Evolutionary conservation across 2,113 vertebrate genomes (phyloP).

Genomic region (Argyrosomus japonicus): DNA sequence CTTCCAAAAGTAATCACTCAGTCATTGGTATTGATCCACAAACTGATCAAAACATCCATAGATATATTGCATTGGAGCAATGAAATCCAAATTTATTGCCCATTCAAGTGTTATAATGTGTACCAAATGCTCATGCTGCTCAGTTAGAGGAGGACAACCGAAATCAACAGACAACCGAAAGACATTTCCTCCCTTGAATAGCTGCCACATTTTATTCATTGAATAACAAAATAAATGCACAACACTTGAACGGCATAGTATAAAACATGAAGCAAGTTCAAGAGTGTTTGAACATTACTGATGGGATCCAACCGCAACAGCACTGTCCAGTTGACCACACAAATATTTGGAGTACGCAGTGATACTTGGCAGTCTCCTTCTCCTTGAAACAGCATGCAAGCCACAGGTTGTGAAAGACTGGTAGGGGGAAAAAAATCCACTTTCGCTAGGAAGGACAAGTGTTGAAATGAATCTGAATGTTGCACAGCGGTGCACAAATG

Average conservation of each 20-base stretch:
- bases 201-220: slow-evolving; percentile 11
- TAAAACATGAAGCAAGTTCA: slow-evolving; percentile 65
- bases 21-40: not conserved
- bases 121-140: slow-evolving; percentile 1
- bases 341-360: slow-evolving; percentile 82
- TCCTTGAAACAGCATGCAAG: slow-evolving; percentile 73
- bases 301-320: slow-evolving; percentile 72
- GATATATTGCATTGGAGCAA: not conserved
- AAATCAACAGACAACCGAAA: slow-evolving; percentile 10
- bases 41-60: not conserved
- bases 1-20: not conserved
- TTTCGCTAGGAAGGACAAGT: slow-evolving; percentile 75
- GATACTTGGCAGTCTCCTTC: slow-evolving; percentile 76
- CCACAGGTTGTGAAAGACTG: slow-evolving; percentile 79
- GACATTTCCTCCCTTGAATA: slow-evolving; percentile 10
- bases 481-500: slow-evolving; percentile 59
- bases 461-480: slow-evolving; percentile 75
- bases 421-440: slow-evolving; percentile 38
- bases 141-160: slow-evolving; percentile 3
- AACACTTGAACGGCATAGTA: slow-evolving; percentile 48
- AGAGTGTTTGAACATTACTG: slow-evolving; percentile 75
- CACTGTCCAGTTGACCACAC: slow-evolving; percentile 79
- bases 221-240: slow-evolving; percentile 36
- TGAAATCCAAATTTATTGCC: slow-evolving; percentile 4
- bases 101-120: not conserved